Evolutionary conservation across 2,888 invertebrate genomes (phyloP), one percentile per base, ranked within the genome.

Genomic region (Orthonychiurus folsomi): DNA sequence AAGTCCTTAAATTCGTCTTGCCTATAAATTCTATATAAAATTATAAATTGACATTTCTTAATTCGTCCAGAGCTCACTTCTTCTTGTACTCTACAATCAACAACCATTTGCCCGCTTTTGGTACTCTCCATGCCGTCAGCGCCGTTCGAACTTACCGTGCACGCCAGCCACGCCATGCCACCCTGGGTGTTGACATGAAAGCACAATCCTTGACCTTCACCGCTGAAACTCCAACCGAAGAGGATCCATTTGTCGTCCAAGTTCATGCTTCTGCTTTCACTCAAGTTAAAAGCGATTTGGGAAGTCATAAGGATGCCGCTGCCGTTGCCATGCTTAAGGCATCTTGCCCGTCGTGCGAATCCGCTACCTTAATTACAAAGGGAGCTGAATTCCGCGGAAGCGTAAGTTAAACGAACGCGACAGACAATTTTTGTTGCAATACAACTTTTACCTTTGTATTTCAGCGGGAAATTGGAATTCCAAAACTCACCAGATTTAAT

Each of bases 51-150:
- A 21, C n/a, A 9, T 52, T 52, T 52, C 52, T 23, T 37, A 37
- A 37, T 52, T n/a, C n/a, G n/a, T 52, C 1, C 53, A 66, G 64
- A 62, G 47, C 60, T n/a, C 64, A 67, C 61, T 52, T 70, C 27
- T 69, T 67, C 59, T 69, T 67, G 50, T 23, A 60, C 48, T 68
- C 69, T 50, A 58, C 60, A 23, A 60, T 69, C 50, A 67, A 50
- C 67, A 72, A 72, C 63, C 70, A 70, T 60, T 61, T 72, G 57
- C 66, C 70, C 28, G 69, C 70, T 60, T 66, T 72, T 61, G 67
- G 67, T 58, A 66, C 62, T 56, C 64, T 66, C 24, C 68, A 67
- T 65, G 56, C 69, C 63, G 69, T 72, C 53, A 23, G 56, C 24
- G 72, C 70, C 52, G 55, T 62, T 62, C 65, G 72, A 50, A 67